phyloP scores from a whole-genome alignment of 2,113 vertebrate genomes.

The Clarias macrocephalus region DNA sequence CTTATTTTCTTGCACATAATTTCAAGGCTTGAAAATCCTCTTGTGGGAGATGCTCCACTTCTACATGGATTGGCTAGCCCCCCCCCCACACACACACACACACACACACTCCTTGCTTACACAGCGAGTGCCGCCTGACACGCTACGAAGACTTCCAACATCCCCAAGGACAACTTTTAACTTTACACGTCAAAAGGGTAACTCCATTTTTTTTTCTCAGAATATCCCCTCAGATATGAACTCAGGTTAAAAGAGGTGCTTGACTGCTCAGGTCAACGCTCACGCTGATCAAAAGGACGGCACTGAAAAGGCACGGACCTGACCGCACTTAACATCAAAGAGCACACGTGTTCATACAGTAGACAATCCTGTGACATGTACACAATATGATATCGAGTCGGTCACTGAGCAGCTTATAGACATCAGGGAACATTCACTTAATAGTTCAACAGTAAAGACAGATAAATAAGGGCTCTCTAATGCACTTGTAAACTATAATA shows the following conservation, averaged over 20 bases:
- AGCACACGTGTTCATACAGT: background rate
- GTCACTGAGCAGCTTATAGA: background rate
- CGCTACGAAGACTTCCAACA: background rate
- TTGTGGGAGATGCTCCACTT: constrained; percentile 23
- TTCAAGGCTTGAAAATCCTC: constrained; percentile 18
- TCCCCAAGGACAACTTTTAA: constrained; percentile 6
- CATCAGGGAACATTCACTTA: background rate
- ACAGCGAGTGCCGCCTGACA: background rate
- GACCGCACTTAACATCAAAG: constrained; percentile 1
- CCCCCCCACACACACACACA: no score
- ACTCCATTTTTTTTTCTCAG: background rate
- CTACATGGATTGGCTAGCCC: background rate
- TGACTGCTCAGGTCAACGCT: background rate
- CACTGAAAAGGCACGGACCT: background rate
- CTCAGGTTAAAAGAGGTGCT: background rate
- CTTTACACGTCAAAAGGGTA: background rate
- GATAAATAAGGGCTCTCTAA: background rate
- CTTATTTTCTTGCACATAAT: constrained; percentile 36
- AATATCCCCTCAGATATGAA: background rate
- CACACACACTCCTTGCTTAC: background rate
- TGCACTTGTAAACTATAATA: background rate
- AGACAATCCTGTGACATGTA: background rate
- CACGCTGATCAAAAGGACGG: background rate
- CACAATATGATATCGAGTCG: background rate
- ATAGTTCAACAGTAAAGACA: background rate